Evolutionary conservation across 2,113 vertebrate genomes (phyloP).

Genomic region (Xiphophorus hellerii): DNA sequence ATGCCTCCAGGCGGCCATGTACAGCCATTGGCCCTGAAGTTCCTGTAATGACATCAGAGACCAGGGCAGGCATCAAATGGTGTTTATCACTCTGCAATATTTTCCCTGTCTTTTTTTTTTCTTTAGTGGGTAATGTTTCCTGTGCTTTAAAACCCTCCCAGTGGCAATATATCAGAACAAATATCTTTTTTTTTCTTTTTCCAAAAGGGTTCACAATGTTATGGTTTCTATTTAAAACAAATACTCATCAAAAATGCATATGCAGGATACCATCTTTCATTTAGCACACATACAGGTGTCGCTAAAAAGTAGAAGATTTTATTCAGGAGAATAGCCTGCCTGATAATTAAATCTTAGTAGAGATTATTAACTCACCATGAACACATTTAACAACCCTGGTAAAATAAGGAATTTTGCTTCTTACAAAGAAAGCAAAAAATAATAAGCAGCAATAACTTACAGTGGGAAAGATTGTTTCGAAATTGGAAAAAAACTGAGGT

Average conservation of each 20-base stretch:
- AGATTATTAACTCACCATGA: too few species aligned
- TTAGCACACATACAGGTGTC: too few species aligned
- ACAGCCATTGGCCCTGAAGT: not conserved
- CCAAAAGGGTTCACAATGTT: not conserved
- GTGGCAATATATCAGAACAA: not conserved
- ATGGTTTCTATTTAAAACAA: not conserved
- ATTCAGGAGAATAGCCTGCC: too few species aligned
- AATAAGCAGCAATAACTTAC: too few species aligned
- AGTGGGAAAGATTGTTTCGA: too few species aligned
- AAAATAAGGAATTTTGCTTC: too few species aligned
- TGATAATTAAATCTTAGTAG: too few species aligned
- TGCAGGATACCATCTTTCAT: not conserved
- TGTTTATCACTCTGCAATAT: not conserved
- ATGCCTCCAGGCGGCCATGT: not conserved
- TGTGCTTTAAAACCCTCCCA: not conserved
- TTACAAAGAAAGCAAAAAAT: too few species aligned
- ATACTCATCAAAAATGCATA: not conserved
- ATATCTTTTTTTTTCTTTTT: not conserved
- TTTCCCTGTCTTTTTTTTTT: not conserved
- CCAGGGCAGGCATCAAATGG: not conserved
- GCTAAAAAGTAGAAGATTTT: too few species aligned
- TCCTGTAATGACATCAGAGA: not conserved
- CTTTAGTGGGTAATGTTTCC: not conserved
- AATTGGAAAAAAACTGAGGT: not conserved
- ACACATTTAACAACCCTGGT: too few species aligned